phyloP scores from a whole-genome alignment of 1,140 invertebrate genomes.

The Asbolus verrucosus region DNA sequence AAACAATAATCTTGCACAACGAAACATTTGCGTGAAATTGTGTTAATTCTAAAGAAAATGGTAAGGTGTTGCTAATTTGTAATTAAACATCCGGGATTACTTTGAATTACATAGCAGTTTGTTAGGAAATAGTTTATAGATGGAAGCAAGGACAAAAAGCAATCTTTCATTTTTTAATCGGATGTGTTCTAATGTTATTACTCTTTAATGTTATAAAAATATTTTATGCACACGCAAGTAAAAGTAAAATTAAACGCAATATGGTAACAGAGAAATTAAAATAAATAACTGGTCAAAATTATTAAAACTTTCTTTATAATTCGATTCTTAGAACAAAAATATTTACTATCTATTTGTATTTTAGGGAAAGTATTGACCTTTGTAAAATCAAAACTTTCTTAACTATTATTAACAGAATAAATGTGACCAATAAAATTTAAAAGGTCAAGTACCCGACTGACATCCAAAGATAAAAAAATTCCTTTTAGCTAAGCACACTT shows the following conservation, averaged over 20 bases:
- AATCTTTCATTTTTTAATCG: neutral
- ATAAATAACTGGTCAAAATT: neutral
- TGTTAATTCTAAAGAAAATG: constrained; percentile 26
- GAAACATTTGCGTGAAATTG: constrained; percentile 21
- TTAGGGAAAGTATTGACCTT: too few species aligned
- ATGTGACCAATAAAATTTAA: too few species aligned
- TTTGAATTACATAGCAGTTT: neutral
- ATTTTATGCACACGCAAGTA: constrained; percentile 3
- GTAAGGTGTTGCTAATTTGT: constrained; percentile 41
- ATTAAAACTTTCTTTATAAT: neutral
- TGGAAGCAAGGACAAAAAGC: constrained; percentile 1
- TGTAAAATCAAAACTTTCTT: too few species aligned
- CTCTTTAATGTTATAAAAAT: too few species aligned
- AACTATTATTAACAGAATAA: too few species aligned
- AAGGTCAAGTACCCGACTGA: too few species aligned
- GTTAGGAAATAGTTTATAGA: neutral
- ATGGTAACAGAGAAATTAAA: constrained; percentile 6
- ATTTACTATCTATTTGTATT: too few species aligned
- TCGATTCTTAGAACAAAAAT: too few species aligned
- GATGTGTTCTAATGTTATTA: neutral
- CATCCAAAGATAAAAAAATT: too few species aligned
- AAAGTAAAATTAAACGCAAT: constrained; percentile 4
- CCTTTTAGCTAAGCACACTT: too few species aligned
- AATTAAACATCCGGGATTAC: constrained; percentile 32
- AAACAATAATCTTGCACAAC: constrained; percentile 28